Evolutionary conservation across 1,140 invertebrate species (phyloP), one percentile per base, ranked within the genome.

Genomic region (Pachypsylla venusta): DNA sequence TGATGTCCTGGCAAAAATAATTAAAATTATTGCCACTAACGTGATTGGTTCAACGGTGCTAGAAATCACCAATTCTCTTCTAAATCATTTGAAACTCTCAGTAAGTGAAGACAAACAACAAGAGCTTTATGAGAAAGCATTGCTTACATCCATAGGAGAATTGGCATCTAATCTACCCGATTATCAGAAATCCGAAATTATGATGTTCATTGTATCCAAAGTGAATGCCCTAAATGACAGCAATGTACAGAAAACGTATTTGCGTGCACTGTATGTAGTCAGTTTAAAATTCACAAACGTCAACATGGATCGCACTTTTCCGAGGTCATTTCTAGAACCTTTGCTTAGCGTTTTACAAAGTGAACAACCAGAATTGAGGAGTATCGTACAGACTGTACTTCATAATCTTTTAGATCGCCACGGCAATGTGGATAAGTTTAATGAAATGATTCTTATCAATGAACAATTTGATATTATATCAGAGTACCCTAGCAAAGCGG

Each of bases 111-210:
- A 71, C 67, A 70, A 70, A 35, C 84, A 88, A 66, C 87, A 90
- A 70, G 83, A 83, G 57, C 74, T 83, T 58, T 91, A 90, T 70
- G 93, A 98, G 74, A 93, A 98, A 67, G 89, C 93, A 0, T 75
- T 99, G 13, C 98, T 99, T 60, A 93, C 96, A 70, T 94, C 93
- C 0, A 76, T 99, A 25, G 95, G 94, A 67, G 93, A 98, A 73
- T 99, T 98, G 75, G 92, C 93, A 1, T 95, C 96, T 74, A 93
- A 97, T 75, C 76, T 99, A 65, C 96, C 96, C 1, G 95, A 98
- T 75, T 99, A 95, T 73, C 96, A 99, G 74, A 99, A 98, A 74
- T 95, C 98, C 62, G 95, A 99, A 75, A 98, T 98, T 30, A 98
- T 99, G 94, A 91, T 97, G 81, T 98, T 99, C 72, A 97, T 98